A percentile compares a stretch with the other conserved stretches of the same genome.
phyloP scores from a whole-genome alignment of 2,113 vertebrate genomes.

The Tyrannus savana region DNA sequence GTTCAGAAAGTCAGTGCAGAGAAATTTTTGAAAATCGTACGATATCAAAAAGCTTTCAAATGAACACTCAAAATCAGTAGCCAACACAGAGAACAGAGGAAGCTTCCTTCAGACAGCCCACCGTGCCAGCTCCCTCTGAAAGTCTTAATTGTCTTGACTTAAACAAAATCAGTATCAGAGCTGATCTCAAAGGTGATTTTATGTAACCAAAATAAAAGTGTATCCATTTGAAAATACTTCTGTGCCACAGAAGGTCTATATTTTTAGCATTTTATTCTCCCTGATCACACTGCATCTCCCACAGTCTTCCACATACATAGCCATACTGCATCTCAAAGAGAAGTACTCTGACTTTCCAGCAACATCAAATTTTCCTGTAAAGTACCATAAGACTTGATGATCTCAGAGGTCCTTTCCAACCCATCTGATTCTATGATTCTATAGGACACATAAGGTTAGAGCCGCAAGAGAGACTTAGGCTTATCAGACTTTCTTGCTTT shows the following conservation, averaged over 20 bases:
- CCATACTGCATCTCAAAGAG: background rate
- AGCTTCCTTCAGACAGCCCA: background rate
- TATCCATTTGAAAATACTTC: background rate
- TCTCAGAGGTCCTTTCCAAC: no score
- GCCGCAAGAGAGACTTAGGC: background rate
- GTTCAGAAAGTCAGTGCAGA: background rate
- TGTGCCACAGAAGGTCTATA: background rate
- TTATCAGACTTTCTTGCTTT: background rate
- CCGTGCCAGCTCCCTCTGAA: background rate
- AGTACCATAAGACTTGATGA: background rate
- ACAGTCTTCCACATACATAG: background rate
- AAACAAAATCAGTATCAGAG: background rate
- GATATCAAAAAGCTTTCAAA: background rate
- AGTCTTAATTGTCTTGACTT: background rate
- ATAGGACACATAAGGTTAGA: background rate
- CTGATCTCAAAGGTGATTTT: background rate
- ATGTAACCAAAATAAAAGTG: background rate
- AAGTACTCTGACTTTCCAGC: background rate
- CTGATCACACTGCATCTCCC: background rate
- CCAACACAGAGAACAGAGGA: background rate
- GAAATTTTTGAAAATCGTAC: background rate
- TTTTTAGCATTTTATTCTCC: background rate
- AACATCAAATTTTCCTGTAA: background rate
- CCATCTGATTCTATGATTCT: no score
- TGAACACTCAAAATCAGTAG: background rate